Conservation (phyloP, 2,888 invertebrate species). For the Latrodectus hesperus region DNA sequence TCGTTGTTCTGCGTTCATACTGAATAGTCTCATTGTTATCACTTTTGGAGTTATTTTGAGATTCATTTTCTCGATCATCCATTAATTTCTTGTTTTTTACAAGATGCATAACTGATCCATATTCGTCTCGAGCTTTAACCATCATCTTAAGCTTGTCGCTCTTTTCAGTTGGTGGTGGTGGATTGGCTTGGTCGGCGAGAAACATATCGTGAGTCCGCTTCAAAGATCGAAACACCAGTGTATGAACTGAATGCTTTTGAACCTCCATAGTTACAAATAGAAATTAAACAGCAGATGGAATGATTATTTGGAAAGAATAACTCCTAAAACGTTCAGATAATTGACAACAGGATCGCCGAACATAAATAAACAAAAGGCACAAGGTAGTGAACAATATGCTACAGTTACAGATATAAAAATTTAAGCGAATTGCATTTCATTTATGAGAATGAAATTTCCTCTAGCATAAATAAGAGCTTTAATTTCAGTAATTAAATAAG, state of each 20-base stretch:
- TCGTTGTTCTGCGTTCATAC: conserved; percentile 45
- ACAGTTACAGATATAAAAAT: background rate
- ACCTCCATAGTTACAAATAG: conserved; percentile 79
- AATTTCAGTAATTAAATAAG: background rate
- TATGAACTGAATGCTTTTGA: conserved; percentile 97
- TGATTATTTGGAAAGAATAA: background rate
- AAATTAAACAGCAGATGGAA: background rate
- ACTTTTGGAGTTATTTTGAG: conserved; percentile 6
- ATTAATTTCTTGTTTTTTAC: conserved; percentile 78
- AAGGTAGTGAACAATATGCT: background rate
- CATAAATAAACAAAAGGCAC: background rate
- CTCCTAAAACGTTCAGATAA: background rate
- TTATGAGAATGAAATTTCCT: background rate
- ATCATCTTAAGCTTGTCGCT: conserved; percentile 76
- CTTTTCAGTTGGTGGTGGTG: conserved; percentile 87
- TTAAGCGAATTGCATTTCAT: background rate
- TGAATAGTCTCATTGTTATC: conserved; percentile 6
- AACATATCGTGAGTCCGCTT: conserved; percentile 99
- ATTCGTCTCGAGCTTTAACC: conserved; percentile 89
- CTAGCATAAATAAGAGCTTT: background rate
- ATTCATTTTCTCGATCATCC: conserved; percentile 17
- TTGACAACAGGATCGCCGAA: background rate
- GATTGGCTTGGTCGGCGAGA: conserved; percentile 88
- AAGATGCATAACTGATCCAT: conserved; percentile 87
- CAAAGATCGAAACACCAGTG: conserved; percentile 94